These are phyloP conservation scores for Aspiorhynchus laticeps DNA, from an alignment of 2,113 vertebrate genomes.

Conservation along the genomic window DNA sequence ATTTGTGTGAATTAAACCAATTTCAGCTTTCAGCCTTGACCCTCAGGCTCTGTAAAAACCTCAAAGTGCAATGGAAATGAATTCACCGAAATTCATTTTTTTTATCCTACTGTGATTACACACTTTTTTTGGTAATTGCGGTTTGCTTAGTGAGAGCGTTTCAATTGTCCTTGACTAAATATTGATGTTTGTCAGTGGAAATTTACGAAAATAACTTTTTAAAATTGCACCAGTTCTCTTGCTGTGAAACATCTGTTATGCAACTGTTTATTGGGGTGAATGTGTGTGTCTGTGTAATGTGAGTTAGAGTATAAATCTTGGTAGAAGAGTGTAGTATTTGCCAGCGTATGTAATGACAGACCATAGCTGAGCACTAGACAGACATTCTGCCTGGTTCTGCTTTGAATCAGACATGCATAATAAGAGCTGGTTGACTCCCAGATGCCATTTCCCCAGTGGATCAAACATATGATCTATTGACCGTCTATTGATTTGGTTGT, in stretches of 20 bases:
- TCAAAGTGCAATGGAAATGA: neutral
- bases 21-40: neutral
- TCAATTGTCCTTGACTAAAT: constrained; percentile 43
- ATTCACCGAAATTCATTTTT: neutral
- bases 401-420: neutral
- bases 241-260: constrained; percentile 47
- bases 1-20: constrained; percentile 15
- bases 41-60: neutral
- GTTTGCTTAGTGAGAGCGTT: neutral
- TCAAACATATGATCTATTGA: neutral
- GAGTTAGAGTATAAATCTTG: constrained; percentile 10
- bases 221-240: constrained; percentile 35
- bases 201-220: constrained; percentile 24
- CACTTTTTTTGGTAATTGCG: constrained; percentile 13
- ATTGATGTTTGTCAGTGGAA: constrained; percentile 23
- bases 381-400: neutral
- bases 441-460: neutral
- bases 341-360: constrained; percentile 2
- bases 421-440: neutral
- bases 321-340: neutral
- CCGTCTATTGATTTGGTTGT: neutral
- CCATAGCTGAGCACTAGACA: neutral
- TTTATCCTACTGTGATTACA: neutral
- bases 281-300: constrained; percentile 1
- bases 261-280: too few relatives aligned